Conservation (phyloP, 2,113 vertebrate species). For the Holacanthus passer region DNA sequence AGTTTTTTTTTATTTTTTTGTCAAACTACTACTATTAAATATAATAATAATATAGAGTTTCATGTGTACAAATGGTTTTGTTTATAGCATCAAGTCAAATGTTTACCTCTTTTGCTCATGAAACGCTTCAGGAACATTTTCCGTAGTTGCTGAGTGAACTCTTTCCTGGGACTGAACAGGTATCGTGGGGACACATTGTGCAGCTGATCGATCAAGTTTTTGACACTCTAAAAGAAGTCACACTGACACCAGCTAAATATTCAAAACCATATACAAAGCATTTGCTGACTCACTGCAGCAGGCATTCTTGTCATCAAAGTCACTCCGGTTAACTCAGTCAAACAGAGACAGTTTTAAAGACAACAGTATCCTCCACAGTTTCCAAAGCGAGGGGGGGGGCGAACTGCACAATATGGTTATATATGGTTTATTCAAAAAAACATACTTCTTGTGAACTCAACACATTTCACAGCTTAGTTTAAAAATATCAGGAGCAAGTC, state of each 20-base stretch:
- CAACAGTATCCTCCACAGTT: background rate
- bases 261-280: background rate
- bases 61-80: too few relatives aligned
- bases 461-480: too few relatives aligned
- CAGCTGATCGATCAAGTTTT: background rate
- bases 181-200: background rate
- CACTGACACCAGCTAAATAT: background rate
- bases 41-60: too few relatives aligned
- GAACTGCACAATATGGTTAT: too few relatives aligned
- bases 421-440: too few relatives aligned
- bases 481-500: too few relatives aligned
- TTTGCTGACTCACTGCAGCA: constrained; percentile 5
- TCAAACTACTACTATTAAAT: too few relatives aligned
- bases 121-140: background rate
- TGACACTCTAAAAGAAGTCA: background rate
- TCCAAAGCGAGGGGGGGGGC: background rate
- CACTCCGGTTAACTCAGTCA: background rate
- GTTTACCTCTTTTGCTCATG: background rate
- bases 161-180: background rate
- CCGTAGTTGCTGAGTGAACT: background rate
- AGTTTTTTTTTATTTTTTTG: too few relatives aligned
- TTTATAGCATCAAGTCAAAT: too few relatives aligned
- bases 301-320: background rate
- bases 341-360: background rate
- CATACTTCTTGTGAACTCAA: too few relatives aligned